Evolutionary conservation across 2,888 invertebrate genomes (phyloP), one percentile per base, ranked within the genome.

Genomic region (Morpho helenor): DNA sequence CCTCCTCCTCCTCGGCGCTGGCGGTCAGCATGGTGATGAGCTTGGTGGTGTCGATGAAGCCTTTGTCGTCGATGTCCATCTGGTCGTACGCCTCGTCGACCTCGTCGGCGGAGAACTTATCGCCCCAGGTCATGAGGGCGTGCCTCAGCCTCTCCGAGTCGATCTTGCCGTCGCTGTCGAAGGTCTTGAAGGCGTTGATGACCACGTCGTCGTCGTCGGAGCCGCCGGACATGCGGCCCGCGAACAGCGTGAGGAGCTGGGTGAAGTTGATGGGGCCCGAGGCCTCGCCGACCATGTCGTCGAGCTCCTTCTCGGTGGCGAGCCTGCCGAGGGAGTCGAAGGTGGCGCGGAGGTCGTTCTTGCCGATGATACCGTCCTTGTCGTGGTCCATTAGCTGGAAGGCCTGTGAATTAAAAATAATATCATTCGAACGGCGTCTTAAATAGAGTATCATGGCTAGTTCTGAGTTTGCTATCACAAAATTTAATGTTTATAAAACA

Each of bases 371-470:
- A 73, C 96, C 96, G 84, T 98, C 98, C 91, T 98, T 98, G 93
- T 98, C 97, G 89, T 95, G 95, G 93, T 98, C 98, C 96, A 98
- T 98, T 77, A 98, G 94, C 91, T 95, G 95, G 95, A 98, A 98
- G 80, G 96, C 98, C 95, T 97, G 83, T 61, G 41, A 62, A 64
- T 52, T 23, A 64, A 44, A 9, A 23, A 23, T 64, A 51, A 31
- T 31, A 31, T 31, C 2, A 31, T 31, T 31, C 2, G 0, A 3
- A 31, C 31, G 31, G 31, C 31, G 3, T 5, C 0, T 31, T 3
- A 31, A 31, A 5, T 31, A 31, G 31, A 31, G 31, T 3, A 31
- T 31, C 5, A 5, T 31, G 5, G 3, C 31, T 31, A 31, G 31
- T 5, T 3, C 31, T 31, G 31, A 5, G 31, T 31, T 31, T 31